Evolutionary conservation across 2,888 invertebrate genomes (phyloP), one percentile per base, ranked within the genome.

Genomic region (Linyphia triangularis): DNA sequence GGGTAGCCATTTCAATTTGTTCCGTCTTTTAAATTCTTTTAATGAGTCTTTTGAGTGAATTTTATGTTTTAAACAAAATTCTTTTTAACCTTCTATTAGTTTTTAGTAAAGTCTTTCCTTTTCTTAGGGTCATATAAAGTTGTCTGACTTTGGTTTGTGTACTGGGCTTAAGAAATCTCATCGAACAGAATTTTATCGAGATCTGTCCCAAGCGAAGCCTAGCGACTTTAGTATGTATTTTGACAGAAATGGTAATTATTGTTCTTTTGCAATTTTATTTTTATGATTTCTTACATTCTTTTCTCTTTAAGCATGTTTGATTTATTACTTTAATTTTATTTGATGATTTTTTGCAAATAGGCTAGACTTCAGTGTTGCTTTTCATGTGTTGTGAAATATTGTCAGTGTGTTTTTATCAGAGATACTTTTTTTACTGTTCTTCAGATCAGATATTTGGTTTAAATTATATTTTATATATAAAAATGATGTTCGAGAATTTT

Each of bases 131-230:
- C 99, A 99, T 94, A 96, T 99, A 92, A 99, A 99, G 94, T 95
- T 98, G 90, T 97, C 99, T 86, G 99, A 99, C 94, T 99, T 99
- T 93, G 99, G 99, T 63, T 95, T 99, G 90, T 99, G 99, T 93
- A 99, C 99, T 40, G 99, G 99, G 57, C 95, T 99, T 91, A 99
- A 99, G 94, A 99, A 99, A 93, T 98, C 98, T 90, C 99, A 99
- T 93, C 95, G 98, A 92, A 99, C 99, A 88, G 99, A 99, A 93
- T 99, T 99, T 94, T 99, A 99, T 94, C 95, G 99, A 91, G 98
- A 99, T 94, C 95, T 98, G 91, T 97, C 98, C 91, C 96, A 98
- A 93, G 98, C 98, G 79, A 98, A 98, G 92, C 97, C 98, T 83
- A 97, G 98, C 57, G 98, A 98, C 94, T 98, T 98, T 93, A 97